phyloP scores from a whole-genome alignment of 2,797 vertebrate genomes.

The Sciurus vulgaris region DNA sequence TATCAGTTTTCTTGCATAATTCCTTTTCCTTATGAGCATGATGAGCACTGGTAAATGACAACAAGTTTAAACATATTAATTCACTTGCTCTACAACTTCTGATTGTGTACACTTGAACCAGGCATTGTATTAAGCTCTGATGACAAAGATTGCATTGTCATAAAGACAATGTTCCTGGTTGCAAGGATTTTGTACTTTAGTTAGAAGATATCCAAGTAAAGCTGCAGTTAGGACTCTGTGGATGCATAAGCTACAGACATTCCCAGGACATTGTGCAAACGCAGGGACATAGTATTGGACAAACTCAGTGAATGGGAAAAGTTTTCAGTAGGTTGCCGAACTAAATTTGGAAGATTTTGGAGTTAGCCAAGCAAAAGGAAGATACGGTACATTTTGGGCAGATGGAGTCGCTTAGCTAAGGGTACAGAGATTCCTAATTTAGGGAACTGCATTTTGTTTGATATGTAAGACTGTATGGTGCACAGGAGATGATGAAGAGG shows the following conservation, averaged over 20 bases:
- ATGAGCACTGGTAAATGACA: background rate
- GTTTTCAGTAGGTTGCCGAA: background rate
- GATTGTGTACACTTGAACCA: background rate
- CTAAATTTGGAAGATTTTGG: background rate
- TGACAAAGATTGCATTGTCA: background rate
- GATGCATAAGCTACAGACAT: background rate
- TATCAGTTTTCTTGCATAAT: conserved; percentile 30
- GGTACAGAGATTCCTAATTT: background rate
- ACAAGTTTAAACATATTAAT: background rate
- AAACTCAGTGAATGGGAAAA: background rate
- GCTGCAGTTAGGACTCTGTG: background rate
- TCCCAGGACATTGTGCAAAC: background rate
- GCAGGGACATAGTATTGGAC: background rate
- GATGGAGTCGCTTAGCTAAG: background rate
- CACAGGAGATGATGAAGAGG: background rate
- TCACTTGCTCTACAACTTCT: background rate
- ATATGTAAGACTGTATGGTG: background rate
- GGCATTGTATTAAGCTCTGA: background rate
- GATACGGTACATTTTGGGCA: background rate
- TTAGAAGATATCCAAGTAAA: background rate
- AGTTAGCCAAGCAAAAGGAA: background rate
- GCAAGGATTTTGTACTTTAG: background rate
- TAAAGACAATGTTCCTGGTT: background rate
- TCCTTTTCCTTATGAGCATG: background rate
- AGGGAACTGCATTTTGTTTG: background rate